A percentile compares a stretch with the other conserved stretches of the same genome.
These are phyloP conservation scores for Hyles lineata DNA, from an alignment of 2,888 invertebrate species.

Conservation along the genomic window DNA sequence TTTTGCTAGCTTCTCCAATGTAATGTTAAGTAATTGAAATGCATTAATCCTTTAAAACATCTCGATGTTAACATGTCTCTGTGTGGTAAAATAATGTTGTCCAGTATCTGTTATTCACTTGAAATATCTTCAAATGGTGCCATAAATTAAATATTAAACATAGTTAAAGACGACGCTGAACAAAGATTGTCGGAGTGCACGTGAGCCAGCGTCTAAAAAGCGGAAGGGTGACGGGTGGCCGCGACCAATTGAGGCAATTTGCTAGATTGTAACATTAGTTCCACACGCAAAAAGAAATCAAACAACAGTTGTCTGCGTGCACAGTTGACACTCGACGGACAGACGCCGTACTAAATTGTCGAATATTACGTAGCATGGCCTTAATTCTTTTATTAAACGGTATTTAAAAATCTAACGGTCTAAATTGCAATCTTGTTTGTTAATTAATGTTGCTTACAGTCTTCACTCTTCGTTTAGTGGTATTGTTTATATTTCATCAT, in stretches of 20 bases:
- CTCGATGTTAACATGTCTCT: no score
- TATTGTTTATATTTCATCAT: not conserved
- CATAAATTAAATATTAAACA: constrained; percentile 14
- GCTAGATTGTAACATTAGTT: constrained; percentile 39
- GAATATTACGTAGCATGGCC: constrained; percentile 45
- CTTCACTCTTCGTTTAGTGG: not conserved
- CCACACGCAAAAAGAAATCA: constrained; percentile 57
- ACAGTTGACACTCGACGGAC: constrained; percentile 45
- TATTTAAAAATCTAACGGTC: constrained; percentile 33
- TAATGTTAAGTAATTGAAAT: no score
- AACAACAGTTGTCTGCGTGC: constrained; percentile 43
- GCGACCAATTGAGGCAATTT: constrained; percentile 67
- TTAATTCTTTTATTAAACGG: constrained; percentile 53
- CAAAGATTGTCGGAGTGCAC: constrained; percentile 31
- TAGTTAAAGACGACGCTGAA: constrained; percentile 33
- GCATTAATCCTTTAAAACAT: no score
- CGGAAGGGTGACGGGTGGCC: constrained; percentile 61
- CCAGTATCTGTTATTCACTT: no score
- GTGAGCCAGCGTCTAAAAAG: constrained; percentile 46
- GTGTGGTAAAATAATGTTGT: no score
- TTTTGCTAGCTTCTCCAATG: no score
- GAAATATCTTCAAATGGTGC: not conserved
- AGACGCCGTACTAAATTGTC: constrained; percentile 50
- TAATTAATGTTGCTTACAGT: constrained; percentile 10
- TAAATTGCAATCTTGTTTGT: constrained; percentile 32